These are phyloP conservation scores for Parauchenoglanis punctatus DNA, from an alignment of 2,797 vertebrate genomes.

Conservation along the genomic window DNA sequence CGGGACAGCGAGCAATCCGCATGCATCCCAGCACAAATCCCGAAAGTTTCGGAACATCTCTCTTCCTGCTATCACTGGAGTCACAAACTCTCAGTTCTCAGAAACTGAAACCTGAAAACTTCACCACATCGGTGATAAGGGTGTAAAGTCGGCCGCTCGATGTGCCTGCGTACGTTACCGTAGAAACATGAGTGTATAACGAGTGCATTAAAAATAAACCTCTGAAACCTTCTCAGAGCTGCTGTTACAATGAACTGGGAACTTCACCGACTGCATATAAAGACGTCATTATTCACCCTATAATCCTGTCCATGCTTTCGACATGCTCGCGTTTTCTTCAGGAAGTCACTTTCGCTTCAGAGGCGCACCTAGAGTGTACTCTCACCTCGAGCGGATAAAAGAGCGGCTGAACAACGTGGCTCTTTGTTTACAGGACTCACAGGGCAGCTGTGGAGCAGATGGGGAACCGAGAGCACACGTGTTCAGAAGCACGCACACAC, in stretches of 20 bases:
- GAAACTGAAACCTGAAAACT: background rate
- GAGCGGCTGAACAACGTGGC: constrained; percentile 2
- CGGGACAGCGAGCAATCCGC: background rate
- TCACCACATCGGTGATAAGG: no score
- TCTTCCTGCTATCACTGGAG: background rate
- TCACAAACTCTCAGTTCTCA: background rate
- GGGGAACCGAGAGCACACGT: constrained; percentile 25
- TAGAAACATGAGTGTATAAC: no score
- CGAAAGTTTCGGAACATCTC: background rate
- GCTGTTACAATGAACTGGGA: background rate
- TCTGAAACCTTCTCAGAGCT: background rate
- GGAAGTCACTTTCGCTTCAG: background rate
- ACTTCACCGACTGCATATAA: background rate
- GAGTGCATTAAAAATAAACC: background rate
- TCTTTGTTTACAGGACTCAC: constrained; percentile 33
- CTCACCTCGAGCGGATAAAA: background rate
- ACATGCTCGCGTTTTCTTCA: background rate
- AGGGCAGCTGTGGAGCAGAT: constrained; percentile 40
- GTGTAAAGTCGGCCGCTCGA: no score
- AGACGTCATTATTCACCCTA: background rate
- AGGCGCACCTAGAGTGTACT: background rate
- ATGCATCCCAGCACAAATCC: background rate
- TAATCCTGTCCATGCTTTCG: background rate
- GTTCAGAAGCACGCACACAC: background rate
- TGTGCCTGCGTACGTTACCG: no score